Conservation (phyloP, 53 echinoderm and acorn worm species). For the Patiria pectinifera region DNA sequence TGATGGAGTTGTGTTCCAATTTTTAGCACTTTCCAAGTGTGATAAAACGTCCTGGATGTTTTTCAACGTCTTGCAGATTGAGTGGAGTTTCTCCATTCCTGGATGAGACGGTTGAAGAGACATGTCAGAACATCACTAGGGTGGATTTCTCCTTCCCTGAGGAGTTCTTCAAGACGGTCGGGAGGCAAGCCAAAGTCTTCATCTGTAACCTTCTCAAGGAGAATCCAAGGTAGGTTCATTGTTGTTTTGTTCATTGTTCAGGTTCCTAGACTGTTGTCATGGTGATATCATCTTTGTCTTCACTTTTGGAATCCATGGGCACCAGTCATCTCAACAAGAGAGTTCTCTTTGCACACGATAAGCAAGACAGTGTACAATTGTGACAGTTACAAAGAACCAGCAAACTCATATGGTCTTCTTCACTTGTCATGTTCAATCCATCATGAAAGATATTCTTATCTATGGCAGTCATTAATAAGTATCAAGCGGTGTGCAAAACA, state of each 20-base stretch:
- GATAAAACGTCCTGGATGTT: too few species aligned
- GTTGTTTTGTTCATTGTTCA: too few species aligned
- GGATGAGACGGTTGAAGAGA: slow-evolving; percentile 88
- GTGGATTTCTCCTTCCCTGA: slow-evolving; percentile 89
- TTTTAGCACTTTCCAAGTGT: too few species aligned
- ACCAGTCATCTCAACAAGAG: too few species aligned
- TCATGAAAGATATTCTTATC: neutral
- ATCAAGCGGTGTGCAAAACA: too few species aligned
- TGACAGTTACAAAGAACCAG: too few species aligned
- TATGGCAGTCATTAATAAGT: neutral
- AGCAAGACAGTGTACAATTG: too few species aligned
- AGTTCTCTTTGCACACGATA: too few species aligned
- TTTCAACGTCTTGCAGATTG: slow-evolving; percentile 52
- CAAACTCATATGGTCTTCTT: neutral
- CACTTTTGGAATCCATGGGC: too few species aligned
- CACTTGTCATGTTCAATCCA: neutral
- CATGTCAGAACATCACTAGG: slow-evolving; percentile 75
- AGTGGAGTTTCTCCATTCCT: slow-evolving; percentile 88
- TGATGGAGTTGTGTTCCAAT: neutral
- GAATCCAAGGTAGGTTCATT: slow-evolving; percentile 74
- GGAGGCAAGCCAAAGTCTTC: slow-evolving; percentile 74
- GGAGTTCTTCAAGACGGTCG: slow-evolving; percentile 75
- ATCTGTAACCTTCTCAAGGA: slow-evolving; percentile 63
- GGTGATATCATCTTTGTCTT: too few species aligned
- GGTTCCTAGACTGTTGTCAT: too few species aligned